Conservation (phyloP, 30 jellyfish, hydroid and myxozoan species). For the Rhopilema esculentum region DNA sequence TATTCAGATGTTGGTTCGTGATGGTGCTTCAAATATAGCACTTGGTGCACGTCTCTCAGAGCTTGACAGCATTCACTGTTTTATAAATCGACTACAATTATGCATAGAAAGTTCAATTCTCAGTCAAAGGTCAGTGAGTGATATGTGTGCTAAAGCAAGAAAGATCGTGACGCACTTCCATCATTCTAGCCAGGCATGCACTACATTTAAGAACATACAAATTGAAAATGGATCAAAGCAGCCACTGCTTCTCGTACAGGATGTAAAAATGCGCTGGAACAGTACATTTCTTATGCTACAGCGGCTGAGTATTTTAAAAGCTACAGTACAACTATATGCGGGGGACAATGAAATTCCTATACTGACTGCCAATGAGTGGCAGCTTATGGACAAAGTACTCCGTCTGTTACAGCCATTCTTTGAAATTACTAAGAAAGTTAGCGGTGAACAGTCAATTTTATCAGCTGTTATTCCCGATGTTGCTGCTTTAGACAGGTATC, state of each 20-base stretch:
- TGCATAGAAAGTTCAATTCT: constrained; percentile 46
- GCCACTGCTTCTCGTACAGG: constrained; percentile 64
- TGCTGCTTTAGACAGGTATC: constrained; percentile 58
- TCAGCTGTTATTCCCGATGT: constrained; percentile 55
- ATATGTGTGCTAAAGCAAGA: constrained; percentile 62
- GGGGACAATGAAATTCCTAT: constrained; percentile 62
- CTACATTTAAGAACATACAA: constrained; percentile 71
- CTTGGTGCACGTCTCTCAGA: constrained; percentile 54
- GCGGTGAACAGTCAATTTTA: constrained; percentile 35
- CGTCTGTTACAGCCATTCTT: constrained; percentile 63
- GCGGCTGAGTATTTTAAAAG: constrained; percentile 16
- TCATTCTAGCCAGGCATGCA: constrained; percentile 77
- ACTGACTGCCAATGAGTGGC: constrained; percentile 66
- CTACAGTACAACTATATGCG: constrained; percentile 55
- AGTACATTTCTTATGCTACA: constrained; percentile 49
- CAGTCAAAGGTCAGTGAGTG: constrained; percentile 64
- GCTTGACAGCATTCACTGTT: constrained; percentile 67
- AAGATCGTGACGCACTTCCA: constrained; percentile 74
- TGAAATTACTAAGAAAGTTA: constrained; percentile 45
- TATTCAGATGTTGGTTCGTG: constrained; percentile 74
- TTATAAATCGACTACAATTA: constrained; percentile 59
- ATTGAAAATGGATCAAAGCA: constrained; percentile 62
- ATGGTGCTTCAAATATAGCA: constrained; percentile 78
- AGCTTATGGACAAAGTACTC: constrained; percentile 59
- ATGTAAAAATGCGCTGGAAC: constrained; percentile 34